Evolutionary conservation across 2,797 vertebrate species (phyloP).

Genomic region (Nothura maculosa): DNA sequence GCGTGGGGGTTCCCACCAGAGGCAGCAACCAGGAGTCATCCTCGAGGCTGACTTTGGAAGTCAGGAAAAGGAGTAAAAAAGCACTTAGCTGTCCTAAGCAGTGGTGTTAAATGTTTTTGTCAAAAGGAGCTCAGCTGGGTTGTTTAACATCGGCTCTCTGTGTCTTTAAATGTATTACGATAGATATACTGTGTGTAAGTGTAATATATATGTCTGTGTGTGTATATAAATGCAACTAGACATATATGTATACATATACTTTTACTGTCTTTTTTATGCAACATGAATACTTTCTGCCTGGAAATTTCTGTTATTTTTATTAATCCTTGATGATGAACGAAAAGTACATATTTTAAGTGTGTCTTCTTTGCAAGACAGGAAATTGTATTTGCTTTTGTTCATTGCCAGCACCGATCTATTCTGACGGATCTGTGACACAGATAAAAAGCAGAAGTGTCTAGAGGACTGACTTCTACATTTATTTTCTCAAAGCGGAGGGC

Average conservation of each 20-base stretch:
- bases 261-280: neutral
- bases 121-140: neutral
- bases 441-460: constrained; percentile 48
- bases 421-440: constrained; percentile 38
- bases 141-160: neutral
- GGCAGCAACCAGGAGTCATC: neutral
- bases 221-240: neutral
- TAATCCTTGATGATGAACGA: neutral
- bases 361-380: constrained; percentile 12
- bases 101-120: neutral
- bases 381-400: constrained; percentile 56
- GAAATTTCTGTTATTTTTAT: constrained; percentile 35
- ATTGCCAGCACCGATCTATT: neutral
- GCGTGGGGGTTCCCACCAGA: neutral
- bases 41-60: neutral
- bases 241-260: neutral
- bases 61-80: neutral
- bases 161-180: neutral
- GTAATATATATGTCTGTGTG: neutral
- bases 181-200: neutral
- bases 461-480: constrained; percentile 32
- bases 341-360: constrained; percentile 24
- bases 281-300: neutral
- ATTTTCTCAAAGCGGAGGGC: constrained; percentile 68
- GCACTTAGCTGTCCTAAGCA: neutral